Evolutionary conservation across 2,797 vertebrate species (phyloP), one percentile per base, ranked within the genome.

Genomic region (Euthynnus affinis): DNA sequence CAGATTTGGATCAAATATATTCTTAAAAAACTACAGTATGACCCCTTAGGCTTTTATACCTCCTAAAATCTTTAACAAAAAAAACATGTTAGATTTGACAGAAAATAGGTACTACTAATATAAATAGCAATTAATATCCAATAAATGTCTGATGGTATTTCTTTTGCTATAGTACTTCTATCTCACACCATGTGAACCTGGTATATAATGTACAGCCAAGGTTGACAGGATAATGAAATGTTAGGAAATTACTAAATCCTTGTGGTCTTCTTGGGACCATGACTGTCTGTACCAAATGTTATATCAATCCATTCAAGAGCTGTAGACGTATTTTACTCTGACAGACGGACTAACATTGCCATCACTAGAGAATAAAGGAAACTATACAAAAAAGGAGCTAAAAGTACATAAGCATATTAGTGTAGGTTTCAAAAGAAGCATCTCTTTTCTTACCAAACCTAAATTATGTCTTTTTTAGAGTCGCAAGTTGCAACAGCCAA

Each of bases 401-500:
- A 58, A 52, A 69, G 6, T 42, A 0, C 37, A 51, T 56, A 25
- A 62, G 7, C 6, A 10, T 48, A 6, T n/a, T 17, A 15, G 22
- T 62, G 13, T 0, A 32, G 34, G 2, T n/a, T 57, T 74, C 13
- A 53, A 71, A 49, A 40, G 9, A 22, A 20, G 27, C 8, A 40
- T 56, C 9, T 62, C 12, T 27, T 64, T 63, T 34, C 55, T 58
- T 5, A 14, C 15, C 29, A 42, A 42, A 63, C 44, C 58, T 58
- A 44, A 71, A 2, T 68, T 4, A 10, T 15, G 20, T 65, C 14
- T 55, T 51, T 48, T 69, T 63, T 23, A 58, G 44, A 53, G 71
- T 52, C 34, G 29, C 23, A 49, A 44, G 29, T 27, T 53, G 17
- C 66, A 64, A 23, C 22, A 65, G 65, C 64, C 66, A 46, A 63